Evolutionary conservation across 2,113 vertebrate species (phyloP).

Genomic region (Microtus pennsylvanicus): DNA sequence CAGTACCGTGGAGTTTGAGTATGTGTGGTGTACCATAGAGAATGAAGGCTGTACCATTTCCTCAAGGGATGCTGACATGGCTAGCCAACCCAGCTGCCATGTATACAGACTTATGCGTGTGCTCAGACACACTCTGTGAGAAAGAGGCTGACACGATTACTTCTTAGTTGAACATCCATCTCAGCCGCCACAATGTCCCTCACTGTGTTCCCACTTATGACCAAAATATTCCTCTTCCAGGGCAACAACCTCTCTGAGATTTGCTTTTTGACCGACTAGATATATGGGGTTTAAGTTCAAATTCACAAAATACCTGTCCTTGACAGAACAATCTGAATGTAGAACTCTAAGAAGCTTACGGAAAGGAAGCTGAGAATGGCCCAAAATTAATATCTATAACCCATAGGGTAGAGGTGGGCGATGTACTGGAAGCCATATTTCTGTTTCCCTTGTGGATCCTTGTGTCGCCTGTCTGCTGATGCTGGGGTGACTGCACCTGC

Average conservation of each 20-base stretch:
- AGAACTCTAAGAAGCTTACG: neutral
- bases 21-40: neutral
- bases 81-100: neutral
- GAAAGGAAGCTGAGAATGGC: constrained; percentile 10
- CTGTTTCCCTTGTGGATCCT: neutral
- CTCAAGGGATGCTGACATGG: neutral
- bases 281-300: neutral
- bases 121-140: neutral
- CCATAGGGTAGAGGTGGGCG: neutral
- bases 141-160: neutral
- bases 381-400: neutral
- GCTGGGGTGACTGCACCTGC: neutral
- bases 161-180: neutral
- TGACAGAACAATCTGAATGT: neutral
- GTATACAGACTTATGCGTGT: neutral
- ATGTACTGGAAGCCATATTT: neutral
- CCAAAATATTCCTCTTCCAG: neutral
- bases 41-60: neutral
- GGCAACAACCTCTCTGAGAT: neutral
- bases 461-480: neutral
- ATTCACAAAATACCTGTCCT: neutral
- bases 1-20: constrained; percentile 44
- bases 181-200: neutral
- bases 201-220: neutral
- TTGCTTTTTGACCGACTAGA: neutral